Evolutionary conservation across 2,113 vertebrate genomes (phyloP).

Genomic region (Merops nubicus): DNA sequence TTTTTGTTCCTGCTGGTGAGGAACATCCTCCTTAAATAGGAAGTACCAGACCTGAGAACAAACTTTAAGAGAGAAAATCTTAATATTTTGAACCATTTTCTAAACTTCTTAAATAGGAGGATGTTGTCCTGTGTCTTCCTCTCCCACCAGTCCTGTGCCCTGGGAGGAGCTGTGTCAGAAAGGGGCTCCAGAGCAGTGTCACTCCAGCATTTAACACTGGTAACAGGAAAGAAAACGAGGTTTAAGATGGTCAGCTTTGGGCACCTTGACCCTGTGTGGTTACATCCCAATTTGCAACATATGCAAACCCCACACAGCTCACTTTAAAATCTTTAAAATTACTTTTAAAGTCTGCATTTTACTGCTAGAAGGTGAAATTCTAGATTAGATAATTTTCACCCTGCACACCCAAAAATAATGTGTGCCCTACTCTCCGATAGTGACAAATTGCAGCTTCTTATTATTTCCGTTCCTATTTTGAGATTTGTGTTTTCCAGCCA

Average conservation of each 20-base stretch:
- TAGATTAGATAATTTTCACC: not conserved
- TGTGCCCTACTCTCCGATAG: rapidly evolving
- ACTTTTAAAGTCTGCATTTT: not conserved
- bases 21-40: not conserved
- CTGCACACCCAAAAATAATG: not conserved
- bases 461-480: not conserved
- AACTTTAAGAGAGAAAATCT: not conserved
- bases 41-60: not conserved
- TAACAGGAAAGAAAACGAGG: not conserved
- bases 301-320: not conserved
- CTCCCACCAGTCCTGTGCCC: not conserved
- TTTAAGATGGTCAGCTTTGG: not conserved
- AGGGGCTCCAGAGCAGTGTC: not conserved
- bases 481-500: not conserved
- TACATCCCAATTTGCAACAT: not conserved
- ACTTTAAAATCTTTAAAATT: too few species aligned
- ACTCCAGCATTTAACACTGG: not conserved
- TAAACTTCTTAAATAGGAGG: not conserved
- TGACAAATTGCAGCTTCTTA: not conserved
- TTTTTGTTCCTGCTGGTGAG: not conserved
- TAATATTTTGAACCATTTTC: not conserved
- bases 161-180: not conserved
- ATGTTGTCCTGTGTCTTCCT: not conserved
- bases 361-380: not conserved
- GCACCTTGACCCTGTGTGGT: not conserved